Base-by-base conservation (phyloP, 2,113 vertebrate species). In the Embiotoca jacksoni region DNA sequence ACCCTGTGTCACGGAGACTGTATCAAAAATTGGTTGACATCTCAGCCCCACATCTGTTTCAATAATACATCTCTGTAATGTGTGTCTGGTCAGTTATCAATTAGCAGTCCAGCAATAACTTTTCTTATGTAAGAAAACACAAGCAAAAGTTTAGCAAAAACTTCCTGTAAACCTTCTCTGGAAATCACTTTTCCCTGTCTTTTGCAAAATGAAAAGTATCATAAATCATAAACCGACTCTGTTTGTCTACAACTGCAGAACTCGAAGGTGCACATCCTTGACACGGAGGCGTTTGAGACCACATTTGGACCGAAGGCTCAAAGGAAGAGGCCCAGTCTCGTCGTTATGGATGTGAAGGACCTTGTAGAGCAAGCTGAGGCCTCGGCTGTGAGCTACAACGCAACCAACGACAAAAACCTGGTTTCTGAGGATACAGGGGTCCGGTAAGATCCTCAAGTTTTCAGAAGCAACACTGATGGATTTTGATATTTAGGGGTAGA, bases 271-370 rank as follows among this genome's bases (percentile, higher is more conserved):
- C 98, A 99, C 83, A 99, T 99, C 94, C 94, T 99, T 72, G 98
- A 99, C 92, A 99, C 97, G 0, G 98, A 99, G 90, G 97, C 95
- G 0, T 99, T 98, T 79, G 97, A 96, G 90, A 97, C 93, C 7
- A 99, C 97, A 0, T 99, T 99, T 94, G 97, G 98, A 44, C 97
- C 97, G 2, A 99, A 97, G 78, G 91, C 97, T 9, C 98, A 99
- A 83, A 95, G 98, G 84, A 99, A 99, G 75, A 94, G 94, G 62
- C 98, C 98, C 64, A 98, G 90, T 76, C 94, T 99, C 15, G 23
- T 88, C 65, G 96, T 91, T 0, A 94, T 87, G 32, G 97, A 99
- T n/a, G 13, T 99, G 84, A 95, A 96, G 71, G 94, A 97, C 44
- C 94, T 99, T 6, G 16, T 96, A 32, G 96, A 97, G 57, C 93